Base-by-base conservation (phyloP, 2,888 invertebrate genomes). In the Odontocerum albicorne region DNA sequence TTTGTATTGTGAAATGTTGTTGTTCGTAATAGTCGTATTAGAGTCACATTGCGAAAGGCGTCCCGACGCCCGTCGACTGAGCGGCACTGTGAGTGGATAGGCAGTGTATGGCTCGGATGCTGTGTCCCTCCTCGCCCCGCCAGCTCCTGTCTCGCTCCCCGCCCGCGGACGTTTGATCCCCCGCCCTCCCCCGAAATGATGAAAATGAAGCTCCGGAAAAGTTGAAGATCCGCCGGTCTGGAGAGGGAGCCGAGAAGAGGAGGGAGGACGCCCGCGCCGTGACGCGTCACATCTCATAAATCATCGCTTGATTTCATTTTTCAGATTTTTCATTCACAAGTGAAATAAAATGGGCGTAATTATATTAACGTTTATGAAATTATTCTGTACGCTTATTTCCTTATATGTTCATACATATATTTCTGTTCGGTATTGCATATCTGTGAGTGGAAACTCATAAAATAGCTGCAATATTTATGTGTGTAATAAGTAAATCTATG, bases 1-100 rank as follows among this genome's bases (percentile, higher is more conserved):
- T 21, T 36, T 21, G 32, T n/a, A n/a, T n/a, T n/a, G n/a, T n/a
- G n/a, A n/a, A n/a, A n/a, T n/a, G n/a, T n/a, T 17, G 31, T 31
- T 33, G 8, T 31, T 40, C 12, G 16, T 40, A 36, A 20, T 12
- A 31, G 49, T 31, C 40, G 44, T 22, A 15, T 10, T 13, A 33
- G 38, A 31, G 49, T 46, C 58, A 55, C 58, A 55, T 63, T 56
- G 64, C 66, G 72, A 36, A n/a, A 77, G 75, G 76, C 79, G 79
- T 79, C 78, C 77, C 79, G 77, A 76, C 76, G 79, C 73, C 77
- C 63, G 64, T 63, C 76, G 74, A 73, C 74, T 56, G 55, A 40
- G 58, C 59, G 49, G 53, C 50, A 56, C 62, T 56, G 55, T 40
- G 51, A 32, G 52, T 39, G 33, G 22, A 45, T 33, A 70, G 51